phyloP scores from a whole-genome alignment of 2,888 invertebrate genomes.

The Polyommatus icarus region DNA sequence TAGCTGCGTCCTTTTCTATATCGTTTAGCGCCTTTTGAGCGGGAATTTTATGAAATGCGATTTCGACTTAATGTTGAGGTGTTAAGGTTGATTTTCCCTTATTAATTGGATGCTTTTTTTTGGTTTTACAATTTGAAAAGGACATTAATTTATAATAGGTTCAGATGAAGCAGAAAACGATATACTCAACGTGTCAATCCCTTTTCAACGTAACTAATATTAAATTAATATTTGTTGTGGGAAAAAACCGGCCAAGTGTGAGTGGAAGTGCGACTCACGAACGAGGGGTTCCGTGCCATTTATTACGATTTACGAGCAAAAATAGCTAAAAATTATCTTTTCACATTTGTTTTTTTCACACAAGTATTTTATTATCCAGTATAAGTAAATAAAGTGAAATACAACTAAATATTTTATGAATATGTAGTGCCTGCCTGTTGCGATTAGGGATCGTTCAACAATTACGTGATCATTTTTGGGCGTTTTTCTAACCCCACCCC shows the following conservation, averaged over 20 bases:
- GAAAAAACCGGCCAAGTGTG: constrained; percentile 37
- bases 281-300: background rate
- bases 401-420: too few species aligned
- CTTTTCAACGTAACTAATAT: constrained; percentile 72
- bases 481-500: too few species aligned
- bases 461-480: too few species aligned
- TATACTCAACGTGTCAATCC: constrained; percentile 73
- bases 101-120: constrained; percentile 31
- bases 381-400: too few species aligned
- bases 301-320: too few species aligned
- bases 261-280: background rate
- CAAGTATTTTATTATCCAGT: too few species aligned
- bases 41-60: constrained; percentile 32
- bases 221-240: constrained; percentile 68
- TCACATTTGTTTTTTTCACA: too few species aligned
- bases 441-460: too few species aligned
- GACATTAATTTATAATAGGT: constrained; percentile 61
- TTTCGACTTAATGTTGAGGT: background rate
- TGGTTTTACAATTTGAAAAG: constrained; percentile 39
- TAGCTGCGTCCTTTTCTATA: constrained; percentile 53
- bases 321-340: too few species aligned
- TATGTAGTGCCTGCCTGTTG: too few species aligned
- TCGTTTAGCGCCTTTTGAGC: constrained; percentile 51
- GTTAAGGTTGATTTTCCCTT: constrained; percentile 33
- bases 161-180: constrained; percentile 76